Evolutionary conservation across 2,113 vertebrate species (phyloP), one percentile per base, ranked within the genome.

Genomic region (Triplophysa rosa): DNA sequence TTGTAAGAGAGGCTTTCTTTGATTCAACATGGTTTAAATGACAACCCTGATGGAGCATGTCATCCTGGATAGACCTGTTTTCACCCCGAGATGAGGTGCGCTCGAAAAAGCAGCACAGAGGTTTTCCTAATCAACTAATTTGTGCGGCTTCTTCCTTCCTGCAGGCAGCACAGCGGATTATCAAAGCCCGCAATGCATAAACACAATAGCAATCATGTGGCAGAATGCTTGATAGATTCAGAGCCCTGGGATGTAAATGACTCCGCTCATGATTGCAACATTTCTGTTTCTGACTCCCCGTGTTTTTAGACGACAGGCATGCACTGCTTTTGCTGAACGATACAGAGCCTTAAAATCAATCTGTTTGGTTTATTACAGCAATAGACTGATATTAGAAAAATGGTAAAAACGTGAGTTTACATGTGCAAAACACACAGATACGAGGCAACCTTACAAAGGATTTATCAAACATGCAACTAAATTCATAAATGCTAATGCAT

Each of bases 271-370:
- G 90, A 92, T 91, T 89, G 88, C 89, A 81, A 67, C 80, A 70
- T 90, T 90, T 90, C 88, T 83, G 80, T 84, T 72, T 90, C 90
- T 89, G 89, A 86, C 83, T 72, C 86, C 82, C 83, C 45, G 75
- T 73, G 86, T 37, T 82, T 26, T 84, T 66, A 75, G 80, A 65
- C 74, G 67, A 79, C 67, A 75, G 77, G 70, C 67, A 21, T 67
- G 33, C 49, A 70, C 6, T 47, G 47, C 58, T 63, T 61, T 29
- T 54, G 14, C 54, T 19, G 26, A 78, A 67, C 40, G 58, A 81
- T 79, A 82, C 79, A 56, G 78, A 86, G 77, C 47, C 81, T 80
- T 77, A 56, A 80, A 80, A 82, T 80, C 87, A 17, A 68, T 59
- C 47, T 70, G 49, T 75, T 80, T 79, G 73, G 49, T 71, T 70